Conservation (phyloP, 2,797 vertebrate species). For the Neosalanx taihuensis region DNA sequence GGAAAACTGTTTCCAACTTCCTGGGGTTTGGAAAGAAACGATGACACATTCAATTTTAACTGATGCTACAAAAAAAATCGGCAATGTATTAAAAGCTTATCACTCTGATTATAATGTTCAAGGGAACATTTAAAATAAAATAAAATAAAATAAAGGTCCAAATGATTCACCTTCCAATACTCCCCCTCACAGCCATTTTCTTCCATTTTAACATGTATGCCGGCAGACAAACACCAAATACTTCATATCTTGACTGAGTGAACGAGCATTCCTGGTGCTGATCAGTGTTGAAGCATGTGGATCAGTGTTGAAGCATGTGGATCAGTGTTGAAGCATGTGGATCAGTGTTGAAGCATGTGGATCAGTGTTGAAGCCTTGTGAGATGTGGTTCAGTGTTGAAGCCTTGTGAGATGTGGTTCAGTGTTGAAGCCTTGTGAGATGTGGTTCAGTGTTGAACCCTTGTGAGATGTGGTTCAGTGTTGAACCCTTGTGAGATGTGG, state of each 20-base stretch:
- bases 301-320: slow-evolving; percentile 38
- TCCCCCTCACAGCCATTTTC: background rate
- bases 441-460: slow-evolving; percentile 44
- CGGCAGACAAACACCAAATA: too few relatives aligned
- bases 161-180: background rate
- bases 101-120: background rate
- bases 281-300: slow-evolving; percentile 9
- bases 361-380: slow-evolving; percentile 36
- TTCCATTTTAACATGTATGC: background rate
- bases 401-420: slow-evolving; percentile 38
- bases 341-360: slow-evolving; percentile 45
- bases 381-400: slow-evolving; percentile 45
- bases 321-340: slow-evolving; percentile 38
- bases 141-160: background rate
- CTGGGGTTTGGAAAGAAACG: background rate
- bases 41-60: too few relatives aligned
- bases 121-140: background rate
- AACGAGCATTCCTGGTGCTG: slow-evolving; percentile 50
- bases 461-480: slow-evolving; percentile 41
- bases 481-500: slow-evolving; percentile 38
- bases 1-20: background rate
- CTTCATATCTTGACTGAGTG: slow-evolving; percentile 36
- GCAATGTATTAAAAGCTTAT: background rate
- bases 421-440: slow-evolving; percentile 37
- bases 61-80: background rate